phyloP scores from a whole-genome alignment of 2,797 vertebrate species.

The Strix occidentalis region DNA sequence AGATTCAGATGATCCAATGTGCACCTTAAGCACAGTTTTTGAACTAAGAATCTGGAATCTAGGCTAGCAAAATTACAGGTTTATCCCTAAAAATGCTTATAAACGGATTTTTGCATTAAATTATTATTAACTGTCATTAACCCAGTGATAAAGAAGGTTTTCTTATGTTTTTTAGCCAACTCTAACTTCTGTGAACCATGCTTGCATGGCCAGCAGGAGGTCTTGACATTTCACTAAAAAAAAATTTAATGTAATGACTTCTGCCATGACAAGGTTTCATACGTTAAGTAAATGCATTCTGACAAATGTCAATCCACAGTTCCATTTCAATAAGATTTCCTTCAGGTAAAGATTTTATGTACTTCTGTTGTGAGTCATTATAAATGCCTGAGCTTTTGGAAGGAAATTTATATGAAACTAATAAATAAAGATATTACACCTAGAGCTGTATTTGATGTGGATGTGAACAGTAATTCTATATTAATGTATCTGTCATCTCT shows the following conservation, averaged over 20 bases:
- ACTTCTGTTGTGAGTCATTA: slow-evolving; percentile 25
- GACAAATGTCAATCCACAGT: slow-evolving; percentile 29
- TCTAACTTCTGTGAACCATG: not conserved
- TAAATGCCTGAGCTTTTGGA: slow-evolving; percentile 25
- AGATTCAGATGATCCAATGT: not conserved
- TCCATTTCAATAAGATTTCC: slow-evolving; percentile 30
- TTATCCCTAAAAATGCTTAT: not conserved
- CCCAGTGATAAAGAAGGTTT: not conserved
- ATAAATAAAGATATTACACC: slow-evolving; percentile 35
- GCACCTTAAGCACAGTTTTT: not conserved
- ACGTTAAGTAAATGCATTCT: slow-evolving; percentile 24
- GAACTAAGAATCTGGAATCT: not conserved
- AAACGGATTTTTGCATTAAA: not conserved
- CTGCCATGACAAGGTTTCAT: not conserved
- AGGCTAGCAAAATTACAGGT: not conserved
- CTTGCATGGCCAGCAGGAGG: not conserved
- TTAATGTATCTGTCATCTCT: slow-evolving; percentile 27
- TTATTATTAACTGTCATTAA: not conserved
- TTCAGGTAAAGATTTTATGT: slow-evolving; percentile 27
- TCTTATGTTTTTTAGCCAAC: not conserved
- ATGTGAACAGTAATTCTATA: slow-evolving; percentile 20
- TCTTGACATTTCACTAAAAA: not conserved
- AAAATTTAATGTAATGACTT: not conserved
- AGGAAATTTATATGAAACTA: slow-evolving; percentile 36
- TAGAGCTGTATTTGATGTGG: slow-evolving; percentile 13